These are phyloP conservation scores for Pteropus alecto DNA, from an alignment of 2,113 vertebrate species.

Conservation along the genomic window DNA sequence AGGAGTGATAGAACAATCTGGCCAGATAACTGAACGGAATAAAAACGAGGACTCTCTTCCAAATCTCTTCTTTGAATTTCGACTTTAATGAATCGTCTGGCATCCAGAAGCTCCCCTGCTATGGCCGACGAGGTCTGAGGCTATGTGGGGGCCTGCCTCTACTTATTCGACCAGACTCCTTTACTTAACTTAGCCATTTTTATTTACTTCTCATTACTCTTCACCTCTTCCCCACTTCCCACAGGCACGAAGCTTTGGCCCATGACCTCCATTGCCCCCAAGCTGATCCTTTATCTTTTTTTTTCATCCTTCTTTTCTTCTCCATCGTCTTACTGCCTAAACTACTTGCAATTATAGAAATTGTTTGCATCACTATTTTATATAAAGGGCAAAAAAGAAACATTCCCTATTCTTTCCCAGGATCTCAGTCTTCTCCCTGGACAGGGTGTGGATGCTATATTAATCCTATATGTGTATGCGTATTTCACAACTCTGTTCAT, in stretches of 20 bases:
- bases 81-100: background rate
- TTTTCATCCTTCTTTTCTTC: background rate
- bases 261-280: background rate
- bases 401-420: background rate
- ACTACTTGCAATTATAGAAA: background rate
- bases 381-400: background rate
- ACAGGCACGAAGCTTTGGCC: background rate
- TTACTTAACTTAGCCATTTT: background rate
- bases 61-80: background rate
- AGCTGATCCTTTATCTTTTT: background rate
- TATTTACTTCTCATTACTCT: background rate
- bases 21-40: background rate
- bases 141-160: background rate
- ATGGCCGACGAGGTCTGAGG: background rate
- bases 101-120: background rate
- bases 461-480: background rate
- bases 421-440: background rate
- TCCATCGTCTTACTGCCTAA: background rate
- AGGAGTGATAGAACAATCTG: background rate
- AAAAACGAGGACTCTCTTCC: background rate
- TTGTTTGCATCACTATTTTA: background rate
- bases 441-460: background rate
- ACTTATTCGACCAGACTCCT: background rate
- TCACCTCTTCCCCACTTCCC: background rate
- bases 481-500: background rate